phyloP scores from a whole-genome alignment of 2,113 vertebrate genomes.

The Jacana jacana region DNA sequence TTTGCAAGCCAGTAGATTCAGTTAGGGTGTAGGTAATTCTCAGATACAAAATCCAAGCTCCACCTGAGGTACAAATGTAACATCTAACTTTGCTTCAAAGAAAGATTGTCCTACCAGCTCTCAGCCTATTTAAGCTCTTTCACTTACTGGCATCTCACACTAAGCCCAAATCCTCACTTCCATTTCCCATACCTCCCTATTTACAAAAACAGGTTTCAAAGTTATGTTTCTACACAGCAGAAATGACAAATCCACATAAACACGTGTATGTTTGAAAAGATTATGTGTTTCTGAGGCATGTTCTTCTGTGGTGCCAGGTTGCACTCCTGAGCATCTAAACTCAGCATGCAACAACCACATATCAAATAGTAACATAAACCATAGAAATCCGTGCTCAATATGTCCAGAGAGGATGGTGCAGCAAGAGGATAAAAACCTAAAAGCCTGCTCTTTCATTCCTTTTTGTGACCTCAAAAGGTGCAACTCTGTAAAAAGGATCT shows the following conservation, averaged over 20 bases:
- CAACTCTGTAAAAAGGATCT: not conserved
- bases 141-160: not conserved
- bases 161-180: not conserved
- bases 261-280: accelerated
- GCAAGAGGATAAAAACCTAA: not conserved
- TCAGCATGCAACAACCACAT: accelerated
- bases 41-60: not conserved
- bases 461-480: not conserved
- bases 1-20: not conserved
- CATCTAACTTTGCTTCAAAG: not conserved
- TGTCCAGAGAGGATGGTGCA: not conserved
- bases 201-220: not conserved
- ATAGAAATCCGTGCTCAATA: not conserved
- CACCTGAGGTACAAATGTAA: not conserved
- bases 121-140: not conserved
- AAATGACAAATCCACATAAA: not conserved
- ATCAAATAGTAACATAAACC: not conserved
- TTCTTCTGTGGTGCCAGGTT: not conserved
- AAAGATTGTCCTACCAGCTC: not conserved
- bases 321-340: not conserved
- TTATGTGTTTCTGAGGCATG: accelerated
- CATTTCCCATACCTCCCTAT: not conserved
- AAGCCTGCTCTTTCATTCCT: not conserved
- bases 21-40: not conserved
- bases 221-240: accelerated